These are phyloP conservation scores for Poecilia velifera DNA, from an alignment of 2,797 vertebrate genomes.

Conservation along the genomic window DNA sequence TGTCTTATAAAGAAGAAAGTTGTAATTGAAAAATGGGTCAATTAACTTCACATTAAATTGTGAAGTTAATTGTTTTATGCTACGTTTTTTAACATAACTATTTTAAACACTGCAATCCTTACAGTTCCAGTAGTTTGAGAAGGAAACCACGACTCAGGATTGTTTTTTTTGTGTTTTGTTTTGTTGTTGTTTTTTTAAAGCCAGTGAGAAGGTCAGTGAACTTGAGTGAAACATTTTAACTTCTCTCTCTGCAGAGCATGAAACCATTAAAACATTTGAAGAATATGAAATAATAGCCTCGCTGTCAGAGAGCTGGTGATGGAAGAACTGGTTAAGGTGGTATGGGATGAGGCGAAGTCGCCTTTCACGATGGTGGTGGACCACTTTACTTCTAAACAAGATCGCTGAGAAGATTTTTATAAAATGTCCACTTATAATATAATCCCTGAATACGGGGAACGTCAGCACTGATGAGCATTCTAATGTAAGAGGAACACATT, in stretches of 20 bases:
- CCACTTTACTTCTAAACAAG: conserved; percentile 1
- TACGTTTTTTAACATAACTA: background rate
- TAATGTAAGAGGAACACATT: conserved; percentile 15
- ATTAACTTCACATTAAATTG: background rate
- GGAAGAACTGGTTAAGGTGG: background rate
- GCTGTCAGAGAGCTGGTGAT: background rate
- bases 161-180: too few species aligned
- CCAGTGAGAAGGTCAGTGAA: background rate
- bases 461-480: conserved; percentile 6
- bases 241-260: background rate
- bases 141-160: background rate
- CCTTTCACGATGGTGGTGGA: conserved; percentile 12
- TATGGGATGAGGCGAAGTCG: conserved; percentile 13
- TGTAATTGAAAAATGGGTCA: background rate
- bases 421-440: conserved; percentile 7
- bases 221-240: background rate
- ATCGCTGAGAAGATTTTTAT: background rate
- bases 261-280: background rate
- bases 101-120: background rate
- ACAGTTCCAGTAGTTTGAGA: background rate
- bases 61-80: too few species aligned
- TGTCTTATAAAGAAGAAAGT: background rate
- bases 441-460: conserved; percentile 9
- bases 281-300: background rate
- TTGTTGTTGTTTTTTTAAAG: too few species aligned